These are phyloP conservation scores for Regulus satrapa DNA, from an alignment of 2,113 vertebrate genomes.

Conservation along the genomic window DNA sequence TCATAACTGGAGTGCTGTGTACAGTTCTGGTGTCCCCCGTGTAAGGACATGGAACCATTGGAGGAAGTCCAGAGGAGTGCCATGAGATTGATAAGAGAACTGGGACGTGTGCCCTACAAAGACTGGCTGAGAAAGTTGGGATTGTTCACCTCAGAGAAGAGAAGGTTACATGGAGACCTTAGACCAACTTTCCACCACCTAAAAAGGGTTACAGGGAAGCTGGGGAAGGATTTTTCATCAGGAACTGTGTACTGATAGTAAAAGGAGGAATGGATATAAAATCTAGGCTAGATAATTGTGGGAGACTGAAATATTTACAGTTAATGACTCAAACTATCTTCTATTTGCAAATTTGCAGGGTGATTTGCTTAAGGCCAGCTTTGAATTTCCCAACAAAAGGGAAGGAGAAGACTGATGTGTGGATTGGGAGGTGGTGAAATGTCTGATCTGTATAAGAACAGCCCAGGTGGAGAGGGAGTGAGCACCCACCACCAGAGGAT, in stretches of 20 bases:
- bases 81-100: neutral
- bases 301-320: neutral
- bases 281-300: neutral
- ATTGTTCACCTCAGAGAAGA: neutral
- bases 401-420: neutral
- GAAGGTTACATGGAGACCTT: neutral
- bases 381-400: neutral
- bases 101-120: neutral
- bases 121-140: neutral
- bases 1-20: neutral
- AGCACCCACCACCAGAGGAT: neutral
- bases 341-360: neutral
- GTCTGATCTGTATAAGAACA: neutral
- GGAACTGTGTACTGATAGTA: neutral
- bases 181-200: too few relatives aligned
- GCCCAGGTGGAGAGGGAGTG: neutral
- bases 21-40: neutral
- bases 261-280: neutral
- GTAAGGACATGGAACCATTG: neutral
- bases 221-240: neutral
- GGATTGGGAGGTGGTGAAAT: neutral
- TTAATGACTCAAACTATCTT: neutral
- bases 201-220: neutral
- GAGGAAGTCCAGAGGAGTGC: neutral
- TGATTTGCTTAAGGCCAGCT: neutral